A percentile compares a stretch with the other conserved stretches of the same genome.
Conservation (phyloP, 2,888 invertebrate genomes). For the Anorthoa munda region DNA sequence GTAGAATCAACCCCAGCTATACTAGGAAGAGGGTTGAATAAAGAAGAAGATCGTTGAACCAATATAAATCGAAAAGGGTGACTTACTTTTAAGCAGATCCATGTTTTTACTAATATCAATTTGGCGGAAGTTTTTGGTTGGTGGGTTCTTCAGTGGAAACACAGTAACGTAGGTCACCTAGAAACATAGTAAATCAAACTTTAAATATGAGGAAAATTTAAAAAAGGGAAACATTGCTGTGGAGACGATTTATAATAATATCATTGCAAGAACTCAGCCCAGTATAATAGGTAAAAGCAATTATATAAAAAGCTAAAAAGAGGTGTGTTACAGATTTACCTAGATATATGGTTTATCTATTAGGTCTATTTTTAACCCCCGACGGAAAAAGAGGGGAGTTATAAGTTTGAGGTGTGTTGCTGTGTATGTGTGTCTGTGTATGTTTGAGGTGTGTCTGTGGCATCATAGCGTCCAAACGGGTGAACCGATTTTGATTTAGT, state of each 20-base stretch:
- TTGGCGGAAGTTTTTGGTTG: slow-evolving; percentile 62
- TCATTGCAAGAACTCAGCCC: not conserved
- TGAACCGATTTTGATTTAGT: no score
- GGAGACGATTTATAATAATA: not conserved
- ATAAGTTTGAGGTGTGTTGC: no score
- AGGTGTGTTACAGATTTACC: not conserved
- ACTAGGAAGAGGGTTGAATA: no score
- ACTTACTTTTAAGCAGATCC: slow-evolving; percentile 24
- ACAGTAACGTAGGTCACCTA: slow-evolving; percentile 65
- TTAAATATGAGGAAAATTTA: not conserved
- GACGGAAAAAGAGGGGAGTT: no score
- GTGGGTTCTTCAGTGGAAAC: slow-evolving; percentile 64
- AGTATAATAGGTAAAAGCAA: not conserved
- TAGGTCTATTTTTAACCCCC: no score
- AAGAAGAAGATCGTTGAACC: no score
- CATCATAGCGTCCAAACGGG: no score
- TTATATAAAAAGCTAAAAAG: not conserved
- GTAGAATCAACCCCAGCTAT: no score
- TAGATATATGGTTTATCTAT: not conserved
- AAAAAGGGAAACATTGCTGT: not conserved
- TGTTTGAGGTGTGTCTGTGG: no score
- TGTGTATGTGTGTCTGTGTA: no score
- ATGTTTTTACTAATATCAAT: slow-evolving; percentile 67
- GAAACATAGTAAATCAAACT: slow-evolving; percentile 6
- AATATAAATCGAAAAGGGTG: no score